Evolutionary conservation across 2,797 vertebrate species (phyloP).

Genomic region (Hydrophis major): DNA sequence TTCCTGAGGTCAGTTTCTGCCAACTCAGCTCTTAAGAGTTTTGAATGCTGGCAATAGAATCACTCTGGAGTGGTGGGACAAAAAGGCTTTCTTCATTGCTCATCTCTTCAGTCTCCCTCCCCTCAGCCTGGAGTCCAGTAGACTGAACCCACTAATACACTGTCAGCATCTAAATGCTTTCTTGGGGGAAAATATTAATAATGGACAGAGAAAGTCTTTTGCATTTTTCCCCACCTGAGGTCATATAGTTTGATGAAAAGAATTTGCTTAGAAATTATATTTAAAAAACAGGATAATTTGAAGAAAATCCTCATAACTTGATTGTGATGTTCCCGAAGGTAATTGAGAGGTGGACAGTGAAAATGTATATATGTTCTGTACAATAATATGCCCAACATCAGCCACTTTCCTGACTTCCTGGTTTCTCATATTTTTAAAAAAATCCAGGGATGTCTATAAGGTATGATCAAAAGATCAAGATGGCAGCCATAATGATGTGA

Average conservation of each 20-base stretch:
- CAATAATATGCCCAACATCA: not conserved
- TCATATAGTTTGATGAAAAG: not conserved
- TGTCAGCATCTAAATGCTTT: not conserved
- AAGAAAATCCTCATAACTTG: not conserved
- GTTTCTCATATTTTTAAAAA: not conserved
- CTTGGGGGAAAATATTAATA: not conserved
- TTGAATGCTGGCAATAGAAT: not conserved
- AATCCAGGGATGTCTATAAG: not conserved
- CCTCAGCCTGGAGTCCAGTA: no score
- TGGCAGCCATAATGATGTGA: not conserved
- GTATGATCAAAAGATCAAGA: not conserved
- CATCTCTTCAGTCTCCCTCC: not conserved
- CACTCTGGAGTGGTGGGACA: not conserved
- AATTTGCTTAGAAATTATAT: not conserved
- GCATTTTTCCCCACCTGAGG: not conserved
- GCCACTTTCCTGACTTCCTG: not conserved
- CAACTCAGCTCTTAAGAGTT: not conserved
- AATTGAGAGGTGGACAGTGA: not conserved
- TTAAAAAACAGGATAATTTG: not conserved
- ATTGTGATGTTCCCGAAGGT: not conserved
- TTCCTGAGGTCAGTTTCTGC: not conserved
- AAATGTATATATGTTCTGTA: not conserved
- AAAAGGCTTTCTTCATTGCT: not conserved
- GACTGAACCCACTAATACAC: not conserved
- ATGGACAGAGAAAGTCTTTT: not conserved